Percentiles rank a stretch among this genome's conserved stretches.
Evolutionary conservation across 2,797 vertebrate species (phyloP).

Genomic region (Champsocephalus gunnari): DNA sequence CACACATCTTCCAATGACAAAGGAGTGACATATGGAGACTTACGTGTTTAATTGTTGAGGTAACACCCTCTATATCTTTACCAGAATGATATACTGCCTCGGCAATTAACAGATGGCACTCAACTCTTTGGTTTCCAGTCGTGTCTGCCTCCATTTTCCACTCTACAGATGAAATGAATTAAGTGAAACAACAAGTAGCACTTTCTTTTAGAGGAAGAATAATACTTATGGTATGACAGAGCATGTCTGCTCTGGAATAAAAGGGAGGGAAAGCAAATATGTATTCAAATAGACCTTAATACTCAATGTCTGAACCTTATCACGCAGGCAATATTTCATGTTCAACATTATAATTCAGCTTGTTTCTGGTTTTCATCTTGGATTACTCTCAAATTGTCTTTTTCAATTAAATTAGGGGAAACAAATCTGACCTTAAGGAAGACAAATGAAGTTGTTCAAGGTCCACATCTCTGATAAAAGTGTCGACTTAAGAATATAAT

Average conservation of each 20-base stretch:
- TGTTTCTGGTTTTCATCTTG: background rate
- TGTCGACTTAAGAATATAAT: no score
- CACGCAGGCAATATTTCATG: background rate
- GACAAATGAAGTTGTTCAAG: slow-evolving; percentile 4
- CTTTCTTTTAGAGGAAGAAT: slow-evolving; percentile 23
- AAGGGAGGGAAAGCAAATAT: slow-evolving; percentile 20
- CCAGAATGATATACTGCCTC: slow-evolving; percentile 38
- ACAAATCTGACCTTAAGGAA: background rate
- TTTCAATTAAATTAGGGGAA: slow-evolving; percentile 4
- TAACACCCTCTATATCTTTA: slow-evolving; percentile 41
- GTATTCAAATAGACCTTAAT: slow-evolving; percentile 27
- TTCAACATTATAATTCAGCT: background rate
- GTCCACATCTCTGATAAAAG: no score
- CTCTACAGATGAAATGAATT: slow-evolving; percentile 34
- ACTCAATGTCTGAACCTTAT: slow-evolving; percentile 10
- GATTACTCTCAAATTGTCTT: background rate
- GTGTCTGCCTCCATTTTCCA: slow-evolving; percentile 29
- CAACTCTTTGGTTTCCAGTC: slow-evolving; percentile 14
- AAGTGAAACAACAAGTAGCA: slow-evolving; percentile 31
- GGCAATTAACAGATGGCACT: slow-evolving; percentile 55
- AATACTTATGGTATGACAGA: slow-evolving; percentile 5
- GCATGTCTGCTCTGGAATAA: slow-evolving; percentile 7
- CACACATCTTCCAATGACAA: slow-evolving; percentile 44
- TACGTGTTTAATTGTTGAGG: slow-evolving; percentile 46
- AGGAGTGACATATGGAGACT: slow-evolving; percentile 52